phyloP scores from a whole-genome alignment of 2,113 vertebrate species.

The Uria lomvia region DNA sequence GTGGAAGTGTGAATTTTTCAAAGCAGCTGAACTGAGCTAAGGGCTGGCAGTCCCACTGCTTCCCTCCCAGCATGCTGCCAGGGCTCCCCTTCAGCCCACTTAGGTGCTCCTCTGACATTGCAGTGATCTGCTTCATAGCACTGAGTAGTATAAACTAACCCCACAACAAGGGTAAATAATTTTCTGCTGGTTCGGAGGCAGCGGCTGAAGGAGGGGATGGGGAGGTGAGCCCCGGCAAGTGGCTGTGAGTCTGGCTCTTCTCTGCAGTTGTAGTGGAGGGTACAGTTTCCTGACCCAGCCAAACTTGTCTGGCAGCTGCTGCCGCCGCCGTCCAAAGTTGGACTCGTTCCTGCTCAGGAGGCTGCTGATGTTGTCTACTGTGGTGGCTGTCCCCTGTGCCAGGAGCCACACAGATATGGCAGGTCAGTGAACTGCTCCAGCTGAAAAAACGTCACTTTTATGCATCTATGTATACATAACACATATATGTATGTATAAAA shows the following conservation, averaged over 20 bases:
- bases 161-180: not conserved
- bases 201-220: not conserved
- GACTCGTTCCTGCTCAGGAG: not conserved
- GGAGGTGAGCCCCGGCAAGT: not conserved
- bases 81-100: fast-evolving
- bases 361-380: fast-evolving
- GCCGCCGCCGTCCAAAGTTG: not conserved
- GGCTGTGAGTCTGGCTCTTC: not conserved
- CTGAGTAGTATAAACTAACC: not conserved
- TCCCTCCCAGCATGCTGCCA: not conserved
- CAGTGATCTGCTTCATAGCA: not conserved
- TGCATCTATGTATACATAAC: not conserved
- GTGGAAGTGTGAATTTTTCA: not conserved
- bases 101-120: not conserved
- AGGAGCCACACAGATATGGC: not conserved
- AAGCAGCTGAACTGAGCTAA: not conserved
- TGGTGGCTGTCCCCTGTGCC: not conserved
- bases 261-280: not conserved
- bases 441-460: not conserved
- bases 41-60: not conserved
- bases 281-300: not conserved
- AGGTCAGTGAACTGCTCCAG: not conserved
- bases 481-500: not conserved
- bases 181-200: not conserved
- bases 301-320: not conserved